phyloP scores from a whole-genome alignment of 2,888 invertebrate species.

The Congeria kusceri region DNA sequence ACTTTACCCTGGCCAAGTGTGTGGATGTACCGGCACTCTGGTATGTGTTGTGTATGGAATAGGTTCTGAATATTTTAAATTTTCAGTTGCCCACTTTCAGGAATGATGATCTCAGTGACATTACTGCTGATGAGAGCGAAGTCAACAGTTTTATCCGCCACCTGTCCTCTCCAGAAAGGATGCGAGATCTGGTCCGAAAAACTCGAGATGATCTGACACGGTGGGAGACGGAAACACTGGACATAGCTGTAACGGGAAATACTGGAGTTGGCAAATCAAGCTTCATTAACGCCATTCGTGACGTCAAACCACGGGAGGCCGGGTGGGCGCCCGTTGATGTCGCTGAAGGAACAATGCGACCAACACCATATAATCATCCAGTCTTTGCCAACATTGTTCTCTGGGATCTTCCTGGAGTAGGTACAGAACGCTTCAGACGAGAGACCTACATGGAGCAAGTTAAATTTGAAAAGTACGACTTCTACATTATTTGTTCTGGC shows the following conservation, averaged over 20 bases:
- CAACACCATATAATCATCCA: slow-evolving; percentile 27
- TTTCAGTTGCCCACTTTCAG: no score
- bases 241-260: slow-evolving; percentile 1
- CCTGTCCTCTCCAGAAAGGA: no score
- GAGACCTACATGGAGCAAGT: slow-evolving; percentile 37
- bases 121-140: no score
- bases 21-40: no score
- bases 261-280: slow-evolving; percentile 2
- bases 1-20: no score
- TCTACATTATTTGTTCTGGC: slow-evolving; percentile 28
- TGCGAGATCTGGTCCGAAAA: no score
- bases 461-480: slow-evolving; percentile 39
- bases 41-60: no score
- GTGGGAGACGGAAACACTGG: not conserved
- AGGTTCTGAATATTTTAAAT: no score
- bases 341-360: slow-evolving; percentile 27
- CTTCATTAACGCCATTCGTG: slow-evolving; percentile 29
- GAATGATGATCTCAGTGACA: no score
- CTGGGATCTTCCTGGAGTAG: slow-evolving; percentile 60
- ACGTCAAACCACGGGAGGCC: slow-evolving; percentile 7
- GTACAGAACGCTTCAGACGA: slow-evolving; percentile 28
- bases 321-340: slow-evolving; percentile 37
- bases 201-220: not conserved
- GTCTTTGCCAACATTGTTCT: slow-evolving; percentile 13
- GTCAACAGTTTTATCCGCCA: no score